Evolutionary conservation across 2,888 invertebrate genomes (phyloP).

Genomic region (Vanessa cardui): DNA sequence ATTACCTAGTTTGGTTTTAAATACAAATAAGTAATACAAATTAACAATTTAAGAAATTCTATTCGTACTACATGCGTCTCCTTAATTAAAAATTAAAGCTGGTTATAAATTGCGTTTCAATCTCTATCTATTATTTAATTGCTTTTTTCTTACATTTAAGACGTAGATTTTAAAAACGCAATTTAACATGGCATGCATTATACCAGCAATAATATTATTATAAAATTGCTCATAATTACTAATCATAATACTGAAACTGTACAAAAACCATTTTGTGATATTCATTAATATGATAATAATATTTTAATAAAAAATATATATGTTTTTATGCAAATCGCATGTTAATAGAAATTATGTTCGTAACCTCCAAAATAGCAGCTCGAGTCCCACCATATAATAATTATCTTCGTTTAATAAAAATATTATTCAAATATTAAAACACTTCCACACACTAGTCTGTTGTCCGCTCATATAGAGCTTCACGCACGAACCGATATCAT

Average conservation of each 20-base stretch:
- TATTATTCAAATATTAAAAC: neutral
- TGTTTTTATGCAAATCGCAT: neutral
- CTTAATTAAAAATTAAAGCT: conserved; percentile 12
- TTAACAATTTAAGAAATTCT: conserved; percentile 19
- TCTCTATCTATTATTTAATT: neutral
- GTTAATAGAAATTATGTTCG: neutral
- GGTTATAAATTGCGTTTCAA: conserved; percentile 12
- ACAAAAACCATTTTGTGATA: conserved; percentile 21
- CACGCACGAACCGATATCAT: neutral
- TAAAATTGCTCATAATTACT: conserved; percentile 31
- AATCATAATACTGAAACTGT: conserved; percentile 35
- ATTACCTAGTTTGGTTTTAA: conserved; percentile 72
- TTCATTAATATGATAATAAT: conserved; percentile 10
- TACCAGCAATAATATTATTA: conserved; percentile 17
- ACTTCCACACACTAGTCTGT: neutral
- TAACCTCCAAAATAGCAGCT: neutral
- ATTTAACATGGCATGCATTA: conserved; percentile 10
- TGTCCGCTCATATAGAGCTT: neutral
- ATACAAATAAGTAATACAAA: conserved; percentile 45
- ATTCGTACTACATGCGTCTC: neutral
- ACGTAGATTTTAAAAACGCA: conserved; percentile 5
- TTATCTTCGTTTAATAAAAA: neutral
- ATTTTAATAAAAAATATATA: conserved; percentile 11
- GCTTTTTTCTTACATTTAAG: neutral
- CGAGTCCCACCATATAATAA: neutral